Percentiles rank a stretch among this genome's conserved stretches.
Evolutionary conservation across 2,797 vertebrate genomes (phyloP).

Genomic region (Allobates femoralis): DNA sequence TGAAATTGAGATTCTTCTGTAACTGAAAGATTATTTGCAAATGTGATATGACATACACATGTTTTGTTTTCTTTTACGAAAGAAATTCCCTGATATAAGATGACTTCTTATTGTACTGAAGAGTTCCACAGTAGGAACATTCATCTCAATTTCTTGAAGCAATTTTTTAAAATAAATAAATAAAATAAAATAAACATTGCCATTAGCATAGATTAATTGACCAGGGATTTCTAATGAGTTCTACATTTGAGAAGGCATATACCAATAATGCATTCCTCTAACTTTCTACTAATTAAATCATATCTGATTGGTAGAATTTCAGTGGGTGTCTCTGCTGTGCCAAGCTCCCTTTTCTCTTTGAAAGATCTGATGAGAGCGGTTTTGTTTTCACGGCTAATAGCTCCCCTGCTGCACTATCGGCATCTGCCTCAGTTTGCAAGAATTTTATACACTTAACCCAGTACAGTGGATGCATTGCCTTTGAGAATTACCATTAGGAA

Average conservation of each 20-base stretch:
- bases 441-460: slow-evolving; percentile 63
- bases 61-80: neutral
- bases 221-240: slow-evolving; percentile 63
- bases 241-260: slow-evolving; percentile 60
- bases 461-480: slow-evolving; percentile 51
- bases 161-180: slow-evolving; percentile 57
- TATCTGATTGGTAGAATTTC: slow-evolving; percentile 63
- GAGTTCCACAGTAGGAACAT: slow-evolving; percentile 23
- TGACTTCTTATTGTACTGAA: slow-evolving; percentile 19
- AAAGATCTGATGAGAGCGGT: slow-evolving; percentile 62
- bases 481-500: slow-evolving; percentile 57
- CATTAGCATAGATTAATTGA: slow-evolving; percentile 65
- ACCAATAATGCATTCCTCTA: slow-evolving; percentile 56
- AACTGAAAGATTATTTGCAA: no score
- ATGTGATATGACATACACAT: no score
- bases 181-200: slow-evolving; percentile 60
- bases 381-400: slow-evolving; percentile 62
- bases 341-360: slow-evolving; percentile 56
- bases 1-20: no score
- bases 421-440: slow-evolving; percentile 55
- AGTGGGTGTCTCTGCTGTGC: slow-evolving; percentile 58
- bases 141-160: slow-evolving; percentile 46
- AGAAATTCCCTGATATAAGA: neutral
- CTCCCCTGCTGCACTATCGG: slow-evolving; percentile 61
- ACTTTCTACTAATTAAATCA: slow-evolving; percentile 64